Evolutionary conservation across 2,797 vertebrate genomes (phyloP).

Genomic region (Molossus alvarezi): DNA sequence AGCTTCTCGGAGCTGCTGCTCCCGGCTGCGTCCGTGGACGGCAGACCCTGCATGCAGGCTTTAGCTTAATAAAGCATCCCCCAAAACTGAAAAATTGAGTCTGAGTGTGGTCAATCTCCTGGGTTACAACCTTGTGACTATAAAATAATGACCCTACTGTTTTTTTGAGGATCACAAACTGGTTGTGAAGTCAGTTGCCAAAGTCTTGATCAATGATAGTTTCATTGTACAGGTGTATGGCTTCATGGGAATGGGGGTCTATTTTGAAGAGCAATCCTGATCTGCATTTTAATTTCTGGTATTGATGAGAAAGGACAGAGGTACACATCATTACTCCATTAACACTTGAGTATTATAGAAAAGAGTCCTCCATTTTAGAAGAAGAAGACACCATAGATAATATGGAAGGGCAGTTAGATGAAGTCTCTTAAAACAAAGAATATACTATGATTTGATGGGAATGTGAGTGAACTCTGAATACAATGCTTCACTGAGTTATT

Average conservation of each 20-base stretch:
- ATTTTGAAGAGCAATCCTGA: conserved; percentile 1
- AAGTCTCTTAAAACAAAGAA: conserved; percentile 20
- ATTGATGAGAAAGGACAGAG: conserved; percentile 14
- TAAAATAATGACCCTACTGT: conserved; percentile 4
- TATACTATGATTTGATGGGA: background rate
- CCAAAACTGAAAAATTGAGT: too few relatives aligned
- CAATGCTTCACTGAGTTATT: background rate
- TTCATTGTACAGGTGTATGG: background rate
- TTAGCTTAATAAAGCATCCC: too few relatives aligned
- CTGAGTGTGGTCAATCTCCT: too few relatives aligned
- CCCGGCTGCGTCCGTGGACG: too few relatives aligned
- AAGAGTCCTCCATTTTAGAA: background rate
- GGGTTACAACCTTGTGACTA: background rate
- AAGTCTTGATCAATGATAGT: background rate
- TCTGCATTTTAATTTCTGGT: conserved; percentile 17
- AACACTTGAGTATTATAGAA: background rate
- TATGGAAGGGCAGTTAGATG: background rate
- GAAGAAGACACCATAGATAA: background rate
- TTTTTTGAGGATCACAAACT: conserved; percentile 24
- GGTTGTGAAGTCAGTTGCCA: background rate
- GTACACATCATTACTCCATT: background rate
- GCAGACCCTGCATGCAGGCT: too few relatives aligned
- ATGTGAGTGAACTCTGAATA: conserved; percentile 7
- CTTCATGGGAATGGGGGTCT: background rate
- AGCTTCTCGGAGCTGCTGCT: too few relatives aligned